Base-by-base conservation (phyloP, 2,113 vertebrate genomes). In the Ictalurus furcatus region DNA sequence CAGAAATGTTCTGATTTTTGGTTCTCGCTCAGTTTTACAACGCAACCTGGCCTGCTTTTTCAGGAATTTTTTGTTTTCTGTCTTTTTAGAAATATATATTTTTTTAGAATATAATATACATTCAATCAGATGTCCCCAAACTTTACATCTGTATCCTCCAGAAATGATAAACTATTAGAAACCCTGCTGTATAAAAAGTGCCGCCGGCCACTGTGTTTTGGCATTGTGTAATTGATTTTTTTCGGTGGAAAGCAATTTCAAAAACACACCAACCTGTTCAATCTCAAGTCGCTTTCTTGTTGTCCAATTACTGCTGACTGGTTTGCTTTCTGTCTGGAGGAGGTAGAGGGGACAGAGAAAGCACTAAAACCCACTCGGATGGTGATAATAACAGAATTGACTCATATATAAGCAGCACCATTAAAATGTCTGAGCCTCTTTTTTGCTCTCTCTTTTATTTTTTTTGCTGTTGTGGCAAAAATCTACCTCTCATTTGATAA, bases 241-340 rank as follows among this genome's bases (percentile, higher is more conserved):
- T 80, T 90, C 65, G 76, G 28, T 74, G 59, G 81, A 89, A 90
- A 87, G 88, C 82, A 89, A 90, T 88, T 89, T 89, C 83, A 89
- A 79, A 82, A 89, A 86, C 61, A 86, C 37, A 85, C 84, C 86
- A 59, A 86, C 87, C 71, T 80, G 88, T 82, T 65, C 52, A 61
- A 58, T 85, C 88, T 52, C n/a, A n/a, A 54, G 40, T 37, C 13
- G 67, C 56, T 25, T 71, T 65, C 69, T 76, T 84, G 83, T 78
- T 74, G 58, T 92, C 44, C 87, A 86, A 92, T 90, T 89, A 89
- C 85, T 86, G 89, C 89, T 88, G 89, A 89, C 91, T 88, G 80
- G 81, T 79, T 89, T 78, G 74, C 56, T 88, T 91, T 87, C 85
- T 88, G 80, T 90, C 82, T 86, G 89, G 85, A 84, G 90, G 90